Conservation (phyloP, 2,797 vertebrate genomes). For the Poecilia gillii region DNA sequence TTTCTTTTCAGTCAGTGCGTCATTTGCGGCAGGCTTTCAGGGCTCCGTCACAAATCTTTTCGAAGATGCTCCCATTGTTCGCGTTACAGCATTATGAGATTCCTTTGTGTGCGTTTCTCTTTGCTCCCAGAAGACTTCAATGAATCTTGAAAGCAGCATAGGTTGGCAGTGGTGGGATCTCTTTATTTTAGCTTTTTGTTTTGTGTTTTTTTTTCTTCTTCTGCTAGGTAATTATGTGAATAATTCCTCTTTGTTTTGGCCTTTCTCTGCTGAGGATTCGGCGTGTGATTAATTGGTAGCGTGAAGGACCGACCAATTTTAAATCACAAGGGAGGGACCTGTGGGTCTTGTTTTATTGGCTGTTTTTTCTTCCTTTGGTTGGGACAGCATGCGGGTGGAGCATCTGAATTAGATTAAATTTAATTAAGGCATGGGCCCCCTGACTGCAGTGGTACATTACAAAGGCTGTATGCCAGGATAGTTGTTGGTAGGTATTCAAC, state of each 20-base stretch:
- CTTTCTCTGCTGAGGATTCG: conserved; percentile 57
- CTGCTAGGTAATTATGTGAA: conserved; percentile 75
- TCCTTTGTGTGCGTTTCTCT: conserved; percentile 64
- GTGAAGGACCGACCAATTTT: conserved; percentile 68
- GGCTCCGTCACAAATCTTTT: conserved; percentile 55
- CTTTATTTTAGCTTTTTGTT: conserved; percentile 52
- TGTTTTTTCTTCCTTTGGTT: conserved; percentile 42
- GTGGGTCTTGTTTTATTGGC: conserved; percentile 71
- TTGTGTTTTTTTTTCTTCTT: conserved; percentile 21
- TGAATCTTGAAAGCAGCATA: conserved; percentile 62
- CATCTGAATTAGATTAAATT: conserved; percentile 77
- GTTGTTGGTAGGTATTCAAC: conserved; percentile 57
- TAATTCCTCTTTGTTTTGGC: conserved; percentile 71
- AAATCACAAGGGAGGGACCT: conserved; percentile 68
- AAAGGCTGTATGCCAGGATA: conserved; percentile 56
- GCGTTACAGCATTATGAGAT: conserved; percentile 60
- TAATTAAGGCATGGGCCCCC: conserved; percentile 73
- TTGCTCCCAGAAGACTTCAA: conserved; percentile 45
- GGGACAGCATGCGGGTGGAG: conserved; percentile 59
- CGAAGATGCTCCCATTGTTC: conserved; percentile 62
- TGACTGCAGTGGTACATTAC: conserved; percentile 60
- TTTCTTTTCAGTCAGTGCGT: conserved; percentile 59
- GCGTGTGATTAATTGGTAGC: conserved; percentile 70
- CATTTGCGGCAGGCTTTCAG: conserved; percentile 69
- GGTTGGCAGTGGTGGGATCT: conserved; percentile 58